Base-by-base conservation (phyloP, 2,113 vertebrate species). In the Aptenodytes forsteri region DNA sequence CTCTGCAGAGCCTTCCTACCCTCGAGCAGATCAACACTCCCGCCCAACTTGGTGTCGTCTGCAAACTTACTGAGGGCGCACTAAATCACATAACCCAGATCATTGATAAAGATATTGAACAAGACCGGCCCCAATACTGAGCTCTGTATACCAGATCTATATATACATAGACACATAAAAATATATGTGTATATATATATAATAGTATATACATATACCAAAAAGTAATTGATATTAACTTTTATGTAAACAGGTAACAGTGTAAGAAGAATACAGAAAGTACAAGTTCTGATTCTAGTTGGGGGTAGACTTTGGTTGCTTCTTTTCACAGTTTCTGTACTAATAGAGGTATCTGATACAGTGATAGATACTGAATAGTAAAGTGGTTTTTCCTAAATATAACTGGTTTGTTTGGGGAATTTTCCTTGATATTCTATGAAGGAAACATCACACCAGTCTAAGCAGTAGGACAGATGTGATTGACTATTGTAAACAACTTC, bases 71-170 rank as follows among this genome's bases (percentile, higher is more conserved):
- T 22, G 32, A n/a, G 56, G 20, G 34, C 15, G 20, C 32, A n/a
- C 13, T 15, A 1, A 6, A 58, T 58, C 13, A 20, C 32, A 13
- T 22, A 1, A 0, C n/a, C 56, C 34, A 58, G 13, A 10, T n/a
- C 4, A 15, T n/a, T 15, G 56, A 58, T n/a, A n/a, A n/a, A n/a
- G 56, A 22, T n/a, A 22, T 23, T 58, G 22, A 58, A 22, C 9
- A 23, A 21, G 10, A n/a, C 20, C 15, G 56, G 34, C 13, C 32
- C 56, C 34, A n/a, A 22, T 22, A 58, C 20, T n/a, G 13, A 58
- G 56, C 56, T 13, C 34, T 23, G 13, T 22, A 23, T 21, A 22
- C 13, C 32, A 58, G 4, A 14, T 21, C 22, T 58, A 22, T 21
- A 58, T 18, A 32, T 11, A 54, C 3, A 30, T 4, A 34, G 3